Evolutionary conservation across 2,888 invertebrate genomes (phyloP), one percentile per base, ranked within the genome.

Genomic region (Nomada hirtipes): DNA sequence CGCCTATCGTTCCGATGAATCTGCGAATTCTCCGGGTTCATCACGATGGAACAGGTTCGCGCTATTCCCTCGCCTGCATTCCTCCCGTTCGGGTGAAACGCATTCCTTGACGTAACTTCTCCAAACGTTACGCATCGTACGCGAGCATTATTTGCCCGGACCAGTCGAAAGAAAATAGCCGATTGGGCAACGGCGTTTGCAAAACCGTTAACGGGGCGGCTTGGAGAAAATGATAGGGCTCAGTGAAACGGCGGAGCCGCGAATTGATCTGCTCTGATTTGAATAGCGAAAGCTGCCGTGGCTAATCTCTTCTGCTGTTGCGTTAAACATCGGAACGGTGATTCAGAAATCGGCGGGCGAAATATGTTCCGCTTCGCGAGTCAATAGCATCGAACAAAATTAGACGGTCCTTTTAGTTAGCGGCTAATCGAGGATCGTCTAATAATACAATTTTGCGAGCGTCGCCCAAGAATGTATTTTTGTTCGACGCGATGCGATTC

Each of bases 11-110:
- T 15, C 69, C 76, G 70, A 79, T 82, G 85, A 82, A 73, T 73
- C 72, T 68, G 85, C 85, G 42, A 74, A 78, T 85, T 82, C 85
- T 26, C 36, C 52, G 18, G 59, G 53, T 52, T 71, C 53, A 42
- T 70, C 26, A 67, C 50, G 67, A 73, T 52, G 76, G 50, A 85
- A 85, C 85, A 85, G 81, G 76, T 79, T 72, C 29, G 36, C 65
- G 53, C 63, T 73, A 77, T 77, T 73, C 70, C 42, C 47, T 69
- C 79, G 84, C 77, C 72, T 69, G 75, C 80, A 57, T 83, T 82
- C 72, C 59, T 68, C 20, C 68, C 20, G 47, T 67, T 42, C 65
- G 57, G 60, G 11, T 29, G 26, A 4, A 4, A 60, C 75, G 26
- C 75, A 11, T 75, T 26, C n/a, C 20, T 23, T n/a, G 15, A 52